Base-by-base conservation (phyloP, 30 jellyfish, hydroid and myxozoan genomes). In the Pseudorhiza aurosa region DNA sequence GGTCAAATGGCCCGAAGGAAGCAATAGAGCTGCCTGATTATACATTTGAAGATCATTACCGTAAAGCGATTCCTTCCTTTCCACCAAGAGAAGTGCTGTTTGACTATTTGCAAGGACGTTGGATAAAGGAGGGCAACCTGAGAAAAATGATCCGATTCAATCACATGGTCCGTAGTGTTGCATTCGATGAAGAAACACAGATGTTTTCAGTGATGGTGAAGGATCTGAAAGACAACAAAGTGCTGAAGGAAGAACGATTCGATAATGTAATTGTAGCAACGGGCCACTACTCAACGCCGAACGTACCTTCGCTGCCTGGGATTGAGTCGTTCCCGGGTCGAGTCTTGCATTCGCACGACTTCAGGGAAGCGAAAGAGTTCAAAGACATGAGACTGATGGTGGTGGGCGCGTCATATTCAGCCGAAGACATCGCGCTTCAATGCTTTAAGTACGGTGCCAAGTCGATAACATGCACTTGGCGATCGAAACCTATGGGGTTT, bases 1-100 rank as follows among this genome's bases (percentile, higher is more conserved):
- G 96, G 96, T 76, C 96, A 33, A 87, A 87, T 51, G 93, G 94
- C 25, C 96, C 96, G 17, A 87, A 87, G 47, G 96, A 87, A 69
- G 81, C 95, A 17, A 37, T 87, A 6, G 96, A 87, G 62, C 42
- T 87, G 22, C 87, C 96, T 2, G 96, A 77, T 32, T 87, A 87
- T 62, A 77, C 96, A 11, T 87, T 88, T 42, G 91, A 80, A 26
- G 91, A 88, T 1, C 97, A 88, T 45, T 88, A 68, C 65, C 85
- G 89, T 0, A 88, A 72, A 65, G 75, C 82, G 21, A 72, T 88
- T 26, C 87, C 97, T 1, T 88, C 97, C 0, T 88, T 58, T 42
- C 97, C 95, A n/a, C 95, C 97, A 43, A 81, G 95, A 51, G 87
- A 80, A n/a, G 95, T 88, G 0, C 58, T 88, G 49, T 68, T 42